Conservation (phyloP, 2,797 vertebrate species). For the Dallia pectoralis region DNA sequence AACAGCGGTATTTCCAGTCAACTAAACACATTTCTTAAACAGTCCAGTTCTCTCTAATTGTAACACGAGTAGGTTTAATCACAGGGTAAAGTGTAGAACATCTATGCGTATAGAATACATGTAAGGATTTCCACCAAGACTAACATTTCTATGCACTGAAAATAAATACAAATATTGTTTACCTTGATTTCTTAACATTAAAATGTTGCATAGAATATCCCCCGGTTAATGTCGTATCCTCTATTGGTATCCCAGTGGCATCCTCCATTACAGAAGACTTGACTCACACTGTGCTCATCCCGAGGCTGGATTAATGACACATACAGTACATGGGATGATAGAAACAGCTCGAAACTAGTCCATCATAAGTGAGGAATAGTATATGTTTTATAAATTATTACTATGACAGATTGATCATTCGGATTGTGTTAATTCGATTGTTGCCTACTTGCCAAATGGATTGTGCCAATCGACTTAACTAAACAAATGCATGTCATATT, state of each 20-base stretch:
- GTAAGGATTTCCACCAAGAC: neutral
- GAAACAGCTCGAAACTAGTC: neutral
- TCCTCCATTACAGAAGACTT: neutral
- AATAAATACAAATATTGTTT: neutral
- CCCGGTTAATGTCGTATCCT: neutral
- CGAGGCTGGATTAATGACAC: slow-evolving; percentile 4
- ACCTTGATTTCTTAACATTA: neutral
- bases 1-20: slow-evolving; percentile 56
- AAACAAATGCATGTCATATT: too few species aligned
- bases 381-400: neutral
- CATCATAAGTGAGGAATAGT: neutral
- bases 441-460: too few species aligned
- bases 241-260: neutral
- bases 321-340: neutral
- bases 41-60: neutral
- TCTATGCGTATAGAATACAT: neutral
- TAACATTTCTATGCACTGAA: neutral
- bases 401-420: neutral
- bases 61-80: neutral
- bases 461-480: too few species aligned
- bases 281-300: neutral
- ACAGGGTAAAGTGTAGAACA: neutral
- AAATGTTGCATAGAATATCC: neutral
- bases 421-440: too few species aligned
- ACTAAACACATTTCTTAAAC: slow-evolving; percentile 28